These are phyloP conservation scores for Ranitomeya imitator DNA, from an alignment of 2,113 vertebrate species.

Conservation along the genomic window DNA sequence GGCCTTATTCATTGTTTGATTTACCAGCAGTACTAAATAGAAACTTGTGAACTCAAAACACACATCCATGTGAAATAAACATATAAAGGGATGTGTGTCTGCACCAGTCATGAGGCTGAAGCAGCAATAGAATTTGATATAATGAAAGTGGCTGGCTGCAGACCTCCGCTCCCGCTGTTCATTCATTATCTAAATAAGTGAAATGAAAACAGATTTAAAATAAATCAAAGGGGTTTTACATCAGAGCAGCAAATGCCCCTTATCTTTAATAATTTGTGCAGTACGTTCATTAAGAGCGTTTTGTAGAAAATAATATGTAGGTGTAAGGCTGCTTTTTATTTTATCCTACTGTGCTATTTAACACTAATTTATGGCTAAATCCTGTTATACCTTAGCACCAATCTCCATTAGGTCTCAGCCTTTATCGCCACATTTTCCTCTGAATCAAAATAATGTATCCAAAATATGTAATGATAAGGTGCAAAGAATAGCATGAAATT, in stretches of 20 bases:
- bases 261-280: conserved; percentile 37
- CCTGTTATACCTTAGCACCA: conserved; percentile 8
- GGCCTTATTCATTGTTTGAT: not conserved
- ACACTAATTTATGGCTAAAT: conserved; percentile 16
- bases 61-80: not conserved
- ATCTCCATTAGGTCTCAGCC: not conserved
- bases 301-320: conserved; percentile 16
- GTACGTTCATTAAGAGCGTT: conserved; percentile 21
- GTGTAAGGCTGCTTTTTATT: not conserved
- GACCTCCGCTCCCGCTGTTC: conserved; percentile 12
- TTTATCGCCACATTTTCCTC: not conserved
- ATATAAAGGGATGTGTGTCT: not conserved
- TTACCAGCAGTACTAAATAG: not conserved
- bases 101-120: conserved; percentile 10
- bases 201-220: conserved; percentile 47
- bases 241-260: conserved; percentile 27
- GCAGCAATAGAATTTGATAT: conserved; percentile 8
- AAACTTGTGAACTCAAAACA: not conserved
- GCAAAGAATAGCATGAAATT: not conserved
- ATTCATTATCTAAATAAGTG: conserved; percentile 41
- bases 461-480: not conserved
- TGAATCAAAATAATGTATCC: not conserved
- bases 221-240: conserved; percentile 27
- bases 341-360: conserved; percentile 21
- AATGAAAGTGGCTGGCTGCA: conserved; percentile 17